These are phyloP conservation scores for Typhlichthys subterraneus DNA, from an alignment of 2,797 vertebrate genomes.

Conservation along the genomic window DNA sequence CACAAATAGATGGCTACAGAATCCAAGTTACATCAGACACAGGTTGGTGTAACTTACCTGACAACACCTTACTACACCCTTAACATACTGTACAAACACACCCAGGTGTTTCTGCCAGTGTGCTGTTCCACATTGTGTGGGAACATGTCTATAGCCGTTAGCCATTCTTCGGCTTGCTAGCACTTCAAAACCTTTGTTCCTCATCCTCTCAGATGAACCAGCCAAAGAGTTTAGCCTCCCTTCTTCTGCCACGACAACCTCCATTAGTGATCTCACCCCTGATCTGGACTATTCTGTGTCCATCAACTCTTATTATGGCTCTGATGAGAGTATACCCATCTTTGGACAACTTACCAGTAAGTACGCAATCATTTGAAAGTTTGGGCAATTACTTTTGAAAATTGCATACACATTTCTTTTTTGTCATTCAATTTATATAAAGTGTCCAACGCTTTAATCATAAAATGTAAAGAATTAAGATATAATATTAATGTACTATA, in stretches of 20 bases:
- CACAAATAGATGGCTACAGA: conserved; percentile 89
- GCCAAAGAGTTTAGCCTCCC: conserved; percentile 88
- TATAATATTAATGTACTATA: too few relatives aligned
- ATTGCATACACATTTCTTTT: neutral
- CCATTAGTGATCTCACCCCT: conserved; percentile 87
- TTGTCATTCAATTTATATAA: neutral
- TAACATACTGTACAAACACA: neutral
- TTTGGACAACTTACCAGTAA: conserved; percentile 97
- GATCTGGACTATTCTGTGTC: conserved; percentile 92
- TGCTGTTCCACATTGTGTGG: neutral
- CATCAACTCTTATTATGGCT: conserved; percentile 85
- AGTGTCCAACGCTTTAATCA: neutral
- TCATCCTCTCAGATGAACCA: conserved; percentile 81
- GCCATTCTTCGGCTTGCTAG: neutral
- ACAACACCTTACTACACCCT: neutral
- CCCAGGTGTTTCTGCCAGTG: too few relatives aligned
- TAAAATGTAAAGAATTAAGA: too few relatives aligned
- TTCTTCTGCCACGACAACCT: conserved; percentile 83
- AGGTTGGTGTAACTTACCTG: conserved; percentile 75
- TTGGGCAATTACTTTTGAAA: neutral
- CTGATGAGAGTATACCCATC: conserved; percentile 92
- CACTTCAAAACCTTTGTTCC: neutral
- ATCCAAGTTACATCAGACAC: conserved; percentile 89
- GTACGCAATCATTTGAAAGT: conserved; percentile 42
- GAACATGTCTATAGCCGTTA: neutral